Evolutionary conservation across 1,140 invertebrate genomes (phyloP), one percentile per base, ranked within the genome.

Genomic region (Ostrea edulis): DNA sequence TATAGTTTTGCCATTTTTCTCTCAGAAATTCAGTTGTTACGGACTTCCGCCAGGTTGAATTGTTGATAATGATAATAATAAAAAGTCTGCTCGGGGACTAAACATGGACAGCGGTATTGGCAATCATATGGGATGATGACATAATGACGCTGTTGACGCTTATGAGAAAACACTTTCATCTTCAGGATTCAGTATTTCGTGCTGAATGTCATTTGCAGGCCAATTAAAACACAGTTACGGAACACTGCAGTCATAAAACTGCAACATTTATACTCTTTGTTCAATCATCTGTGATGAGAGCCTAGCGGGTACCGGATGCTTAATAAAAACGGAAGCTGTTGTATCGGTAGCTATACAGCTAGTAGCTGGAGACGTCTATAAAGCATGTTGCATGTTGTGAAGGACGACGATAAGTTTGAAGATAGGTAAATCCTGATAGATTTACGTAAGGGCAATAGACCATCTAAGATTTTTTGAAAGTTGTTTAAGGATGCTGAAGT

Each of bases 151-250:
- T 77, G 68, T 77, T 77, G 68, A 77, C 68, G 68, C 25, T 77
- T 77, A 11, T 77, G 68, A 77, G 25, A 77, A 77, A 77, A 77
- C 68, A 35, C 68, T 77, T 77, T 77, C 29, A 77, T 77, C 68
- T 25, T 77, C 29, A 77, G 68, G 14, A 77, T 77, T 77, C 68
- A 77, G 35, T 77, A 7, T 77, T 22, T 77, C 68, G 68, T 77
- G 68, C 35, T 77, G 25, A 25, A 77, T 77, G 68, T 77, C 68
- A 77, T 77, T 77, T 77, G 29, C 25, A 29, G 68, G 29, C 68
- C 68, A 77, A 77, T 77, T 77, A 77, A 29, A 77, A 77, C 68
- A 35, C 25, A 35, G 68, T 77, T 29, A 77, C 68, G 29, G 68
- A 77, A 14, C 68, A 35, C 12, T 22, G 8, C 29, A 44, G 68